phyloP scores from a whole-genome alignment of 2,113 vertebrate species.

The Callipepla californica region DNA sequence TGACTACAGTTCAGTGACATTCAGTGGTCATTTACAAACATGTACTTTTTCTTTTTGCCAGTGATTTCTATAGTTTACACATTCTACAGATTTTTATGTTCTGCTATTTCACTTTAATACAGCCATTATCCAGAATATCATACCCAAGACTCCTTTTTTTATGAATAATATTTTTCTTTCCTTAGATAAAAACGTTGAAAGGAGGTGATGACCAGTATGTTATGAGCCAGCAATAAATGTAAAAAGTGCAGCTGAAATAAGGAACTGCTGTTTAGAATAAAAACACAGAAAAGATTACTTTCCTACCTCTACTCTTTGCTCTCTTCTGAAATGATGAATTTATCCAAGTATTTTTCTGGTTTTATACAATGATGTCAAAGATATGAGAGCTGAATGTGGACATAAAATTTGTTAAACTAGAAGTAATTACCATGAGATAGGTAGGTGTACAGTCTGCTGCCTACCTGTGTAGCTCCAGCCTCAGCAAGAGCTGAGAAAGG shows the following conservation, averaged over 20 bases:
- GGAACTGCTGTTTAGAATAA: neutral
- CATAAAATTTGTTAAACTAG: neutral
- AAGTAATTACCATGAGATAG: neutral
- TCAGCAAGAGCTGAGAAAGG: neutral
- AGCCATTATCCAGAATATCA: neutral
- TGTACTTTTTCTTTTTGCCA: neutral
- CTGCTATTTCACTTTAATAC: constrained; percentile 13
- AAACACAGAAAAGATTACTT: neutral
- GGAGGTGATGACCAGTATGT: neutral
- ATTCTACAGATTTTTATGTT: neutral
- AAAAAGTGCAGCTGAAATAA: neutral
- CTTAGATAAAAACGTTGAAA: neutral
- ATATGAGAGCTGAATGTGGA: neutral
- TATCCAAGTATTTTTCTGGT: neutral
- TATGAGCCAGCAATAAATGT: neutral
- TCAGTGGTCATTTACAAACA: neutral
- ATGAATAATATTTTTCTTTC: neutral
- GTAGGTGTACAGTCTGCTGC: neutral
- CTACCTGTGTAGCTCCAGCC: neutral
- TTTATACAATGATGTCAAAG: neutral
- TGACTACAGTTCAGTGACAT: neutral
- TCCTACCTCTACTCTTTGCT: neutral
- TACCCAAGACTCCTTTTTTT: neutral
- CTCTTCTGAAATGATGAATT: neutral
- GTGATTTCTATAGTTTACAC: neutral